Evolutionary conservation across 2,888 invertebrate genomes (phyloP).

Genomic region (Frankliniella fusca): DNA sequence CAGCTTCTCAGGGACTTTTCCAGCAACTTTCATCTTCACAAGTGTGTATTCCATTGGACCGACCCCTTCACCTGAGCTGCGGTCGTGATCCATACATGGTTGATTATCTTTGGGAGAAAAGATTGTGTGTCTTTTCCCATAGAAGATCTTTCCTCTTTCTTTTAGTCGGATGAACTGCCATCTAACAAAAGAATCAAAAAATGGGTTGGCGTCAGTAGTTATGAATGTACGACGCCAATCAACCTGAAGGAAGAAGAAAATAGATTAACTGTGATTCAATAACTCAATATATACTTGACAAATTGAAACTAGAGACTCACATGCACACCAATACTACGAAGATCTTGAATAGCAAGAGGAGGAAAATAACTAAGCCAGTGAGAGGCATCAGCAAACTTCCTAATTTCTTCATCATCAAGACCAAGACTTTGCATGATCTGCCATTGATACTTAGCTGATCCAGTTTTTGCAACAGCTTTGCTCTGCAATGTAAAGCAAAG

Average conservation of each 20-base stretch:
- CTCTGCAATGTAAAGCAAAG: constrained; percentile 55
- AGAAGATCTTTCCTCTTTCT: constrained; percentile 84
- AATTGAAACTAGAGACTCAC: constrained; percentile 53
- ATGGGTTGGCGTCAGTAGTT: constrained; percentile 96
- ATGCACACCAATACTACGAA: constrained; percentile 84
- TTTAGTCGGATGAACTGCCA: constrained; percentile 93
- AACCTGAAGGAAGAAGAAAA: constrained; percentile 55
- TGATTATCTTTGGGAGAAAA: constrained; percentile 95
- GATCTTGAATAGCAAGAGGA: constrained; percentile 78
- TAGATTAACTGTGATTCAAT: constrained; percentile 23
- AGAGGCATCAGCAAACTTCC: constrained; percentile 79
- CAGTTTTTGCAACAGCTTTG: constrained; percentile 90
- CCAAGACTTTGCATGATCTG: constrained; percentile 96
- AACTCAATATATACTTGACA: not conserved
- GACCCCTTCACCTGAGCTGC: constrained; percentile 92
- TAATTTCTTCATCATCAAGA: constrained; percentile 84
- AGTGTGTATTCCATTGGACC: constrained; percentile 97
- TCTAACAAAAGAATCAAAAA: constrained; percentile 93
- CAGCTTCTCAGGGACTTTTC: constrained; percentile 68
- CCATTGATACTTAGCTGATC: constrained; percentile 91
- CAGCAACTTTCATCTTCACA: constrained; percentile 81
- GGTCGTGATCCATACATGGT: constrained; percentile 99
- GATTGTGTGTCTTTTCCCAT: constrained; percentile 94
- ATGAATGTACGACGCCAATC: constrained; percentile 99
- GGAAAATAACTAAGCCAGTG: constrained; percentile 99